phyloP scores from a whole-genome alignment of 2,888 invertebrate genomes.

The Morinoia aosen region DNA sequence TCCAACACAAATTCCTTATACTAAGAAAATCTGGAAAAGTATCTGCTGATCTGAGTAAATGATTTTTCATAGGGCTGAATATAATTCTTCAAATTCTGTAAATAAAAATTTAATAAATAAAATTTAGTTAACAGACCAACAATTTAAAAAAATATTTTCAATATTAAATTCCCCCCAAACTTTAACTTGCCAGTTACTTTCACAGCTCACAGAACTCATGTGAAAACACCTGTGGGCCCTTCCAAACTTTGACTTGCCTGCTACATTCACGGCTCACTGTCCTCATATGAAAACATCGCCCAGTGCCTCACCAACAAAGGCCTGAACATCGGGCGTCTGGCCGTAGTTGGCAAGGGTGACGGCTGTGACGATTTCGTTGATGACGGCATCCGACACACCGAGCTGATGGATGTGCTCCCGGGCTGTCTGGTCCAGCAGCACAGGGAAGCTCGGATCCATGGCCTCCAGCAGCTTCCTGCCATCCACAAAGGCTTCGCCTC shows the following conservation, averaged over 20 bases:
- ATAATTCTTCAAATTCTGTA: background rate
- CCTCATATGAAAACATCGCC: background rate
- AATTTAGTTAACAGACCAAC: too few relatives aligned
- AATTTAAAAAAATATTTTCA: too few relatives aligned
- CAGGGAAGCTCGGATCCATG: conserved; percentile 74
- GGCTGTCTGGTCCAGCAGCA: conserved; percentile 72
- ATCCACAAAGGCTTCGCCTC: conserved; percentile 74
- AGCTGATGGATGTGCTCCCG: conserved; percentile 71
- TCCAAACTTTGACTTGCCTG: too few relatives aligned
- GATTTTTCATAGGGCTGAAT: background rate
- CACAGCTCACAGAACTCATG: too few relatives aligned
- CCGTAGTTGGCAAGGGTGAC: conserved; percentile 77
- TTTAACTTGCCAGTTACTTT: too few relatives aligned
- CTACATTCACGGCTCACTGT: too few relatives aligned
- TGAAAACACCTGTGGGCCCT: too few relatives aligned
- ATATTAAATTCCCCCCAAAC: too few relatives aligned
- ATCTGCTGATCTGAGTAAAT: background rate
- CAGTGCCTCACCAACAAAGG: conserved; percentile 74
- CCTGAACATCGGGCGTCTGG: conserved; percentile 75
- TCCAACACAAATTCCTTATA: background rate
- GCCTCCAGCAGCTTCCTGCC: conserved; percentile 74
- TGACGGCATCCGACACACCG: conserved; percentile 73
- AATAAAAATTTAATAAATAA: background rate
- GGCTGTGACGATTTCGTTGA: conserved; percentile 76
- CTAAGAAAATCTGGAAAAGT: background rate